Conservation (phyloP, 2,888 invertebrate species). For the Myathropa florea region DNA sequence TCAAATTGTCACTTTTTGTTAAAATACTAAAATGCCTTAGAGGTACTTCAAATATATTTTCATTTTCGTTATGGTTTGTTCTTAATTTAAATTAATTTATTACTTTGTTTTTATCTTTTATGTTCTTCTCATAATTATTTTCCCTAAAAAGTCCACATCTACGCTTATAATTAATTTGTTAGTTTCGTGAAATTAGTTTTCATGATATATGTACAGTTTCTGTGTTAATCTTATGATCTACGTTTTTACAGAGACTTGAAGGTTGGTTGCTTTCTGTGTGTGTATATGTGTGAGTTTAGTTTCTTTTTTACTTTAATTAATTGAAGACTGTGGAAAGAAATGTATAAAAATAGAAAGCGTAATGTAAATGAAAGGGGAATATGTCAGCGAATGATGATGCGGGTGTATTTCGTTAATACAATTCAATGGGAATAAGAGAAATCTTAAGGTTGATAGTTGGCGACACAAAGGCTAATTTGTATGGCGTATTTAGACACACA, state of each 20-base stretch:
- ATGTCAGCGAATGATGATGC: no score
- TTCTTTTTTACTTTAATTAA: background rate
- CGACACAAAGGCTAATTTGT: no score
- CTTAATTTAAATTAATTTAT: conserved; percentile 8
- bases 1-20: background rate
- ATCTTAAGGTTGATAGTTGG: no score
- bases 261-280: background rate
- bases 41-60: conserved; percentile 29
- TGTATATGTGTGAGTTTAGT: no score
- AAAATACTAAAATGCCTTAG: conserved; percentile 34
- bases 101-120: conserved; percentile 10
- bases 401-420: no score
- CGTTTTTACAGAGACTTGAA: conserved; percentile 25
- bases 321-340: background rate
- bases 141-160: conserved; percentile 61
- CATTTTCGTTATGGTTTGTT: background rate
- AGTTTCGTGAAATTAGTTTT: conserved; percentile 32
- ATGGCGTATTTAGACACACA: no score
- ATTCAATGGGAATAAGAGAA: no score
- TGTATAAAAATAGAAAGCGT: no score
- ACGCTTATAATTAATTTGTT: conserved; percentile 51
- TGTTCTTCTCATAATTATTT: conserved; percentile 27
- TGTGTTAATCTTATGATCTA: background rate
- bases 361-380: no score
- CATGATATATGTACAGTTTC: conserved; percentile 1